These are phyloP conservation scores for human DNA, from an alignment of 2,113 vertebrate species.

Conservation along the genomic window DNA sequence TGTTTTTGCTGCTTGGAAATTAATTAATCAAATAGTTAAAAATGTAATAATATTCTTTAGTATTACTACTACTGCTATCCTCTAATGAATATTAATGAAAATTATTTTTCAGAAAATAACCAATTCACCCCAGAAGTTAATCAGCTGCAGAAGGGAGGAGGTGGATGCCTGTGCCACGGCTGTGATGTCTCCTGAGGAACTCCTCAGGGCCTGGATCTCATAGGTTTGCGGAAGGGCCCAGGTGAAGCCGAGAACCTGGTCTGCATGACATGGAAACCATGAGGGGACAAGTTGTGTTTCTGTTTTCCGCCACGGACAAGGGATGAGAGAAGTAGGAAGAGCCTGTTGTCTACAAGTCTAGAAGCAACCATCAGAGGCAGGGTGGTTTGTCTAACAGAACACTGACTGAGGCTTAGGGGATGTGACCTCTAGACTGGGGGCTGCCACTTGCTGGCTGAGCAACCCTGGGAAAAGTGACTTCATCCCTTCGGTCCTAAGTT, in stretches of 20 bases:
- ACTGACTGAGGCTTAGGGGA: background rate
- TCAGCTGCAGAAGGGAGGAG: constrained; percentile 63
- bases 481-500: background rate
- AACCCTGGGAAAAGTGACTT: background rate
- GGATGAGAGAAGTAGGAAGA: background rate
- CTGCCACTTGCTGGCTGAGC: background rate
- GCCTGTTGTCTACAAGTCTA: background rate
- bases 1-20: background rate
- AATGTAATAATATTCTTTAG: background rate
- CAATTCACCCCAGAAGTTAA: constrained; percentile 66
- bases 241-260: background rate
- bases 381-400: background rate
- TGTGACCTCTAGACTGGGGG: background rate
- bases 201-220: constrained; percentile 71
- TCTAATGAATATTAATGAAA: constrained; percentile 45
- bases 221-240: background rate
- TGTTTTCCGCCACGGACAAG: background rate
- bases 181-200: constrained; percentile 71
- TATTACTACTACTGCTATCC: background rate
- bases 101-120: constrained; percentile 78
- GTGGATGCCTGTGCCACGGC: constrained; percentile 69
- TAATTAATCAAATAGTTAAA: background rate
- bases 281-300: background rate
- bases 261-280: accelerated
- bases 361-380: background rate